Base-by-base conservation (phyloP, 2,113 vertebrate species). In the Takifugu flavidus region DNA sequence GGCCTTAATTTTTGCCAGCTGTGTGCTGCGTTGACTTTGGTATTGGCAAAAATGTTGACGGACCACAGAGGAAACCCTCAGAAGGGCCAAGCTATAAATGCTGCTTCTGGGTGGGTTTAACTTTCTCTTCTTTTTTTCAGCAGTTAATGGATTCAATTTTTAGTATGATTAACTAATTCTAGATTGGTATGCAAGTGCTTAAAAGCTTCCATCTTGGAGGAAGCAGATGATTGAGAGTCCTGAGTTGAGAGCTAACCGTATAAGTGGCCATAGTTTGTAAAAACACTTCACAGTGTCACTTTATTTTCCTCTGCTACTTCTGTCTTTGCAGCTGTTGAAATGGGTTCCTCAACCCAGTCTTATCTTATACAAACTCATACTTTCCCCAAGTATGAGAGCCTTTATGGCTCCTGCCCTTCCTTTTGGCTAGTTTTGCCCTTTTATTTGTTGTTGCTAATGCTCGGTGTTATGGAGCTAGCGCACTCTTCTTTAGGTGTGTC, bases 1-100 rank as follows among this genome's bases (percentile, higher is more conserved):
- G 65, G 70, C 58, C 59, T 82, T 90, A 89, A 90, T 90, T 87
- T 87, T 79, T 86, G 82, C 87, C 87, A 90, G 85, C 87, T 91
- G 90, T 87, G 82, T 66, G 67, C 74, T 74, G 74, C 83, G 81
- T 82, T 86, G 68, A 72, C 74, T 82, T 80, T 34, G 63, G 75
- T 88, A 88, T 88, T 67, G 88, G 83, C 82, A 87, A 62, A 77
- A 80, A 77, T 74, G 80, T 86, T 88, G 88, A 86, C 49, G 78
- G 79, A 84, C 82, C 83, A 75, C 82, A 84, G 78, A 64, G 73
- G 65, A 82, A 83, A 77, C 75, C 67, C 77, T 82, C 59, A 49
- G 47, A 67, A 67, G 55, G 72, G 58, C 49, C 68, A 55, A 72
- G 52, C 67, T 61, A 61, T 75, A 80, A 77, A 62, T 67, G 65